Evolutionary conservation across 2,113 vertebrate genomes (phyloP).

Genomic region (Phyllostomus discolor): DNA sequence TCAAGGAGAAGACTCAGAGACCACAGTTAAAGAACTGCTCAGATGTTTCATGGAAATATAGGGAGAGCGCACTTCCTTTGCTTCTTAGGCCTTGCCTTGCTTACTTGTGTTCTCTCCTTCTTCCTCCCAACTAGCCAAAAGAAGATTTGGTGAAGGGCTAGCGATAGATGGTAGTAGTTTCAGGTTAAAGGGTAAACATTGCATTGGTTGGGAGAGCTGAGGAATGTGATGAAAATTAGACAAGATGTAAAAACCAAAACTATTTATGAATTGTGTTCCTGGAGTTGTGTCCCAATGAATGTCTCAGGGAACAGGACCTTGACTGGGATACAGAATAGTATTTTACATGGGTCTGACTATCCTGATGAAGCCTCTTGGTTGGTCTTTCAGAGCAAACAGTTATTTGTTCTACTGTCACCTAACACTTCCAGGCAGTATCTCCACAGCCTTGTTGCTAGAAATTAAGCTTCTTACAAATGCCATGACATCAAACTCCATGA

Average conservation of each 20-base stretch:
- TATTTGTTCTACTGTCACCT: conserved; percentile 13
- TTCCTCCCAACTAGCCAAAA: background rate
- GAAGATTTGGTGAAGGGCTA: background rate
- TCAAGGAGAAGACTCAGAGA: background rate
- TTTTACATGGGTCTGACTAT: background rate
- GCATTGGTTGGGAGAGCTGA: background rate
- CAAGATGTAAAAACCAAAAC: background rate
- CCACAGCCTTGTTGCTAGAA: background rate
- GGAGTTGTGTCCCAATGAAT: background rate
- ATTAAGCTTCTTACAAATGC: conserved; percentile 5
- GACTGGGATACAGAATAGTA: background rate
- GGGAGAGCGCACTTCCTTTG: background rate
- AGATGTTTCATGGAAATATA: conserved; percentile 4
- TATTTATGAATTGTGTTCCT: background rate
- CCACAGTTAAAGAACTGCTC: background rate
- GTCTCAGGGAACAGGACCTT: background rate
- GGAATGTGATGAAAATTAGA: background rate
- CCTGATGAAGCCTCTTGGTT: background rate
- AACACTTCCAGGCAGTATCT: background rate
- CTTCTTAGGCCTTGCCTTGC: background rate
- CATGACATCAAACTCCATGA: background rate
- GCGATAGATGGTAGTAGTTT: background rate
- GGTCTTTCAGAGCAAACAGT: background rate
- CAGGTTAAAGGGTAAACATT: background rate
- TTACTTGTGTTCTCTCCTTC: background rate